Evolutionary conservation across 2,113 vertebrate species (phyloP).

Genomic region (Prunella himalayana): DNA sequence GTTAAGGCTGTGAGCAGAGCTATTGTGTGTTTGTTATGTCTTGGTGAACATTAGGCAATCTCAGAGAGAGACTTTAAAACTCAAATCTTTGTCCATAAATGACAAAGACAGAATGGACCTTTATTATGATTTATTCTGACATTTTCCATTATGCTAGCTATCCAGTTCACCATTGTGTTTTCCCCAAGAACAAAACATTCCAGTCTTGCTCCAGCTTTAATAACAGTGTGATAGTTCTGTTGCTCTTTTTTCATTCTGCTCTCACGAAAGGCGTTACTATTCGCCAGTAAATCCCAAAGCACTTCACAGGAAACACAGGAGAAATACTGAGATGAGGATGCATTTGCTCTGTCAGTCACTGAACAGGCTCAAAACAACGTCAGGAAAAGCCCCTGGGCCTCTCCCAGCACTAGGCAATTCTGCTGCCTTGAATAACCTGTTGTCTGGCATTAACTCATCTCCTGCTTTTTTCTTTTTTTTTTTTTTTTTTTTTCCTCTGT

Average conservation of each 20-base stretch:
- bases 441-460: background rate
- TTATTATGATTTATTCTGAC: background rate
- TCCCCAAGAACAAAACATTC: background rate
- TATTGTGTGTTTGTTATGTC: background rate
- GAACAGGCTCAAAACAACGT: background rate
- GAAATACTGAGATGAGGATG: background rate
- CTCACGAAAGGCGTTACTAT: background rate
- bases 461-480: background rate
- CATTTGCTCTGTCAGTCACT: background rate
- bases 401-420: background rate
- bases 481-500: background rate
- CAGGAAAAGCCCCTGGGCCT: background rate
- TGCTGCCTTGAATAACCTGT: background rate
- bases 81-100: background rate
- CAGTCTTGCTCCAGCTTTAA: background rate
- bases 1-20: background rate
- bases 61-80: background rate
- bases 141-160: background rate
- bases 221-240: background rate
- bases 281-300: background rate
- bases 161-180: background rate
- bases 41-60: background rate
- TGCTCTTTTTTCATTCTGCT: background rate
- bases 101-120: background rate
- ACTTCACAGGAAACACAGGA: background rate